Percentiles rank a stretch among this genome's conserved stretches.
phyloP scores from a whole-genome alignment of 2,113 vertebrate genomes.

The Pimephales promelas region DNA sequence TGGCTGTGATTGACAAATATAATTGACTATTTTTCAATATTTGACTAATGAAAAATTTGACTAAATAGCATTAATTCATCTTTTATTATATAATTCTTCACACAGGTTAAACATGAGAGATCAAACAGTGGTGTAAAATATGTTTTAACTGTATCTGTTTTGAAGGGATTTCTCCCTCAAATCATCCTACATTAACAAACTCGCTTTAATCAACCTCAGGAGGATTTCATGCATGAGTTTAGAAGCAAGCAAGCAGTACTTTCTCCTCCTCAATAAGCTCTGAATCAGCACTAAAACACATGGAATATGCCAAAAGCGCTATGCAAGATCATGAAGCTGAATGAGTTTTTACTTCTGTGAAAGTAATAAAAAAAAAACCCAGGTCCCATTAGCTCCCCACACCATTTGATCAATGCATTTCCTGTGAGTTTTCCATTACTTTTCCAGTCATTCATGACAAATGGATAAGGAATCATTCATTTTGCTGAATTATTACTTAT shows the following conservation, averaged over 20 bases:
- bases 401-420: not conserved
- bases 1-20: not conserved
- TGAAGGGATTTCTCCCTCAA: not conserved
- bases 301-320: slow-evolving; percentile 3
- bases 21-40: not conserved
- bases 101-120: not conserved
- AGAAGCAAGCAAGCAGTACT: slow-evolving; percentile 10
- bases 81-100: not conserved
- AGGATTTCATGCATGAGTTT: slow-evolving; percentile 51
- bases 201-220: slow-evolving; percentile 48
- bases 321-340: slow-evolving; percentile 3
- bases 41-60: not conserved
- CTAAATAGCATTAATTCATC: not conserved
- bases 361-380: not conserved
- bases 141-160: not conserved
- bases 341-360: slow-evolving; percentile 18
- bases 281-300: slow-evolving; percentile 17
- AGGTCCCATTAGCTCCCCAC: not conserved
- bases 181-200: slow-evolving; percentile 32
- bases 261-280: slow-evolving; percentile 46
- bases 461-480: not conserved
- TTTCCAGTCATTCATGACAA: not conserved
- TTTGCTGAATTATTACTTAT: not conserved
- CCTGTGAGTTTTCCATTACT: not conserved
- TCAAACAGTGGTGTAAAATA: not conserved